Conservation (phyloP, 2,113 vertebrate species). For the Scalopus aquaticus region DNA sequence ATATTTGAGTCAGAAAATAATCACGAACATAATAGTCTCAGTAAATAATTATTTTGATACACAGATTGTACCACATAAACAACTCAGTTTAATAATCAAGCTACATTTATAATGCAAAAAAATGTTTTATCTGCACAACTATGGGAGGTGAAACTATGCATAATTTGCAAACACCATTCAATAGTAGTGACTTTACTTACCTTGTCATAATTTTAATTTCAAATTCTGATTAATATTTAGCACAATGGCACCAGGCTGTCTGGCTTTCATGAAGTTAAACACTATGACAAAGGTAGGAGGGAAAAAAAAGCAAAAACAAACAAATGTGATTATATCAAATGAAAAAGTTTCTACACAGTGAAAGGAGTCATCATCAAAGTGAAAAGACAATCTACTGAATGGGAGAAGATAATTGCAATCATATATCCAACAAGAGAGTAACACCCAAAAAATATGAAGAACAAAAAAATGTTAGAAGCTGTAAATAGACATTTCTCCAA, state of each 20-base stretch:
- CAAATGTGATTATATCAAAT: neutral
- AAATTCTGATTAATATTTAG: conserved; percentile 65
- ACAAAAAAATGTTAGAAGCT: neutral
- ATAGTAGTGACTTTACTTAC: neutral
- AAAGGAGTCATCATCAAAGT: neutral
- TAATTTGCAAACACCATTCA: conserved; percentile 32
- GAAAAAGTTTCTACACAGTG: neutral
- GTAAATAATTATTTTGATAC: conserved; percentile 32
- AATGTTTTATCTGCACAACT: conserved; percentile 17
- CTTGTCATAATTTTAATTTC: conserved; percentile 48
- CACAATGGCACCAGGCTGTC: neutral
- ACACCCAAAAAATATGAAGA: neutral
- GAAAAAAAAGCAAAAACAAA: neutral
- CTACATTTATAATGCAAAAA: conserved; percentile 23
- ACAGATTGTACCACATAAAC: conserved; percentile 48
- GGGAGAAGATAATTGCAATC: neutral
- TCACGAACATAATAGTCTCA: conserved; percentile 54
- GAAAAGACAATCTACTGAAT: neutral
- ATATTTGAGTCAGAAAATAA: conserved; percentile 62
- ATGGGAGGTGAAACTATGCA: neutral
- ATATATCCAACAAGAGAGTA: neutral
- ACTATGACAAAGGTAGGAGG: neutral
- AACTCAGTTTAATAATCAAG: conserved; percentile 47
- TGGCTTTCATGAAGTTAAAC: conserved; percentile 64
- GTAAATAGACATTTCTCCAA: neutral